Evolutionary conservation across 2,113 vertebrate species (phyloP), one percentile per base, ranked within the genome.

Genomic region (Callopanchax toddi): DNA sequence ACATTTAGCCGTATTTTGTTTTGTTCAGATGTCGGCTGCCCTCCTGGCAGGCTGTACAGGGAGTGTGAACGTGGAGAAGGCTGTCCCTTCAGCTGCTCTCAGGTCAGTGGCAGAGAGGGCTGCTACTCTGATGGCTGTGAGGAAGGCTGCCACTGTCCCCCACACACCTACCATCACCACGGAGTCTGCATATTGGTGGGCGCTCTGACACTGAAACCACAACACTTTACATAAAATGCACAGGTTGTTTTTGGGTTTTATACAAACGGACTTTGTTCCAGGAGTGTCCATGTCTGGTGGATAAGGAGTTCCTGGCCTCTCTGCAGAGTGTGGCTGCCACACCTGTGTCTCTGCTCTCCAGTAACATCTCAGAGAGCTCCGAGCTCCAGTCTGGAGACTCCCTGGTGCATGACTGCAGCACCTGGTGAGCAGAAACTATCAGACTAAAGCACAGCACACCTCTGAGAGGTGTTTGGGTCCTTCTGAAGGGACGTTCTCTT

Each of bases 101-200:
- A 97, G 68, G 15, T 96, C 67, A 90, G 87, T 0, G 80, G 81
- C 15, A 88, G 81, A 37, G 90, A 94, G 69, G 93, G 87, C 66
- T 97, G 95, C 78, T 93, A 92, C 81, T 90, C 86, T 0, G 91
- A 93, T 0, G 85, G 89, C 75, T 98, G 96, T 1, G 92, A 94
- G 53, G 94, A 97, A 70, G 96, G 96, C 13, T 96, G 96, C 46
- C 94, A 94, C 86, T 98, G 96, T 54, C 95, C 96, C 0, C 59
- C 56, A 0, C 90, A 91, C 60, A 93, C 93, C 59, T 93, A 87
- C 83, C 92, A 93, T 40, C 95, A 96, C 74, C 68, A 6, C 0
- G 73, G 55, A 0, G 18, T 64, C 75, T 97, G 96, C 18, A 42
- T 94, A 10, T 80, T 82, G 92, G 96, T 97, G 61, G 85, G 91